Base-by-base conservation (phyloP, 1,140 invertebrate species). In the Brachionus sp. region DNA sequence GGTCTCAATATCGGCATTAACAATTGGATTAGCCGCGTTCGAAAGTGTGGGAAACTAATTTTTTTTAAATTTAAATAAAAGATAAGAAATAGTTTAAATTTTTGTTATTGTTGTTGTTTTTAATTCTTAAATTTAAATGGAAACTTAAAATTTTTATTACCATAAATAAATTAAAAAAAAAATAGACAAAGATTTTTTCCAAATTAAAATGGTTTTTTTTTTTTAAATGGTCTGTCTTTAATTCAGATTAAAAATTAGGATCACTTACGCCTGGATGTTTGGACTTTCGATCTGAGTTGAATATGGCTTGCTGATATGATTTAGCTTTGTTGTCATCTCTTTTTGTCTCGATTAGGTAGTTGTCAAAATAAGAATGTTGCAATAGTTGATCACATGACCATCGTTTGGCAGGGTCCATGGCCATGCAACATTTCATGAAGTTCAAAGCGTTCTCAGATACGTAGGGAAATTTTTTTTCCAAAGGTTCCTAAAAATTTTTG, bases 351-450 rank as follows among this genome's bases (percentile, higher is more conserved):
- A 80, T 80, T 77, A 84, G 84, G 68, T 86, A 86, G 46, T 86
- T 82, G 39, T 88, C 88, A 85, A 97, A 96, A 88, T 97, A 96
- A 2, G 92, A 91, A 88, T 98, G 97, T 83, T 92, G 91, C 12
- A 97, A 88, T 23, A 98, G 90, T 88, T 97, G 93, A 85, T 95
- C 94, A 88, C 95, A 91, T 0, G 94, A 94, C 93, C 93, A 94
- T 85, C 97, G 91, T 87, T 94, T 92, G 66, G 92, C 91, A 0
- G 97, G 97, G 90, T 98, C 95, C 89, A 95, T 96, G 86, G 97
- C 94, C 70, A 99, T 88, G 87, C 96, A 98, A 92, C 94, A 95
- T 90, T 94, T 93, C 85, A 97, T 90, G 90, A 98, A 97, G 88
- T 95, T 94, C 86, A 96, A 89, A 84, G 92, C 91, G 53, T 92